Evolutionary conservation across 2,888 invertebrate species (phyloP).

Genomic region (Fissipunctia ypsillon): DNA sequence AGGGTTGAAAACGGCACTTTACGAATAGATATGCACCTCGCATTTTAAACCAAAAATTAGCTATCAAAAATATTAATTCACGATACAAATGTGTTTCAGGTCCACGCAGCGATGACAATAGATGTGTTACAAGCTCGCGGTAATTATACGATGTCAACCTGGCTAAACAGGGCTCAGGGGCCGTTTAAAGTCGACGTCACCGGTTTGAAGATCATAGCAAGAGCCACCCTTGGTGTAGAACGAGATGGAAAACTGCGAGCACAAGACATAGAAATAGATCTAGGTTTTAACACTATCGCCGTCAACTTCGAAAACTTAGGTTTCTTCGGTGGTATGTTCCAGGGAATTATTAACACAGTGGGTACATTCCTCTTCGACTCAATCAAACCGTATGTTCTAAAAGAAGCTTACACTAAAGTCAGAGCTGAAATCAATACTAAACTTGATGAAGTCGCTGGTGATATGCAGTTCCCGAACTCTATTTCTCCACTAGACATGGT

Average conservation of each 20-base stretch:
- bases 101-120: constrained; percentile 93
- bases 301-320: constrained; percentile 96
- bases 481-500: constrained; percentile 96
- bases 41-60: not conserved
- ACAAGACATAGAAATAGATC: constrained; percentile 94
- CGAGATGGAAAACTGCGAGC: constrained; percentile 94
- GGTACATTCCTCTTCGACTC: constrained; percentile 96
- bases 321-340: constrained; percentile 92
- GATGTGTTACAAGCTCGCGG: constrained; percentile 93
- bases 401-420: constrained; percentile 94
- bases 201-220: constrained; percentile 92
- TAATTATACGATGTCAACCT: constrained; percentile 93
- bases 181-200: constrained; percentile 94
- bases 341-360: constrained; percentile 95
- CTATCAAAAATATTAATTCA: not conserved
- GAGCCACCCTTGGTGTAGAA: constrained; percentile 93
- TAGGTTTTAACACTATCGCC: constrained; percentile 93
- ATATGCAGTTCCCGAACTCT: constrained; percentile 95
- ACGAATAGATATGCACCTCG: no score
- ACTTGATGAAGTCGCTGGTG: constrained; percentile 92
- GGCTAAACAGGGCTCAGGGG: constrained; percentile 92
- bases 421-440: constrained; percentile 94
- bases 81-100: constrained; percentile 84
- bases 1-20: no score
- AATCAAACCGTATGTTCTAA: constrained; percentile 95